Percentiles rank a stretch among this genome's conserved stretches.
Evolutionary conservation across 2,797 vertebrate genomes (phyloP).

Genomic region (Fundulus diaphanus): DNA sequence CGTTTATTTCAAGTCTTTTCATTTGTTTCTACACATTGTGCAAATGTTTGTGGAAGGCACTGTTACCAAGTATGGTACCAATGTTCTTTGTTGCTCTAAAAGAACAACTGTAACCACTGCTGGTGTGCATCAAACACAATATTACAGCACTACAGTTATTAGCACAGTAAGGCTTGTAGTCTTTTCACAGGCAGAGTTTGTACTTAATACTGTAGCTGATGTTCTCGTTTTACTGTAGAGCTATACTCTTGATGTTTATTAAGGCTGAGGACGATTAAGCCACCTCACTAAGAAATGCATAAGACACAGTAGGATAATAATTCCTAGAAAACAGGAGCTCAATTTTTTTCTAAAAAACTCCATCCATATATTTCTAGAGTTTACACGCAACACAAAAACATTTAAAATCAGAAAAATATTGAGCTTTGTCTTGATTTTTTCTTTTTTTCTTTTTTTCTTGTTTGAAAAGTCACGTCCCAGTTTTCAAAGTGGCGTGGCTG

Average conservation of each 20-base stretch:
- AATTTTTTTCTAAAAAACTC: slow-evolving; percentile 74
- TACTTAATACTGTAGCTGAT: slow-evolving; percentile 6
- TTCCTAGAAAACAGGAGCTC: slow-evolving; percentile 60
- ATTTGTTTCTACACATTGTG: background rate
- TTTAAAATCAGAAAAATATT: slow-evolving; percentile 66
- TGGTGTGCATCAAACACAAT: slow-evolving; percentile 52
- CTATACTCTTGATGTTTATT: background rate
- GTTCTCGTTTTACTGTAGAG: slow-evolving; percentile 3
- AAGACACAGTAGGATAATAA: slow-evolving; percentile 19
- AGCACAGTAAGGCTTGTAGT: slow-evolving; percentile 69
- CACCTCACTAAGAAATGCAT: slow-evolving; percentile 59
- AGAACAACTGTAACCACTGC: slow-evolving; percentile 2
- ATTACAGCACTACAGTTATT: slow-evolving; percentile 61
- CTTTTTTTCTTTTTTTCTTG: too few species aligned
- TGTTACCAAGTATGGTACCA: background rate
- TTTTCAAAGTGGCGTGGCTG: slow-evolving; percentile 63
- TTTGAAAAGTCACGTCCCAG: background rate
- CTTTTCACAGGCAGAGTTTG: slow-evolving; percentile 83
- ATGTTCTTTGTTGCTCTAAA: background rate
- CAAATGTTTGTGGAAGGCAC: background rate
- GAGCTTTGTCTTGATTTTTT: slow-evolving; percentile 63
- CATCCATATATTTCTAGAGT: slow-evolving; percentile 63
- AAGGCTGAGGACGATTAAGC: slow-evolving; percentile 45
- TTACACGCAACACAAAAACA: slow-evolving; percentile 71
- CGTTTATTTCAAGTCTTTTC: background rate